Evolutionary conservation across 2,797 vertebrate species (phyloP).

Genomic region (Rhyacichthys aspro): DNA sequence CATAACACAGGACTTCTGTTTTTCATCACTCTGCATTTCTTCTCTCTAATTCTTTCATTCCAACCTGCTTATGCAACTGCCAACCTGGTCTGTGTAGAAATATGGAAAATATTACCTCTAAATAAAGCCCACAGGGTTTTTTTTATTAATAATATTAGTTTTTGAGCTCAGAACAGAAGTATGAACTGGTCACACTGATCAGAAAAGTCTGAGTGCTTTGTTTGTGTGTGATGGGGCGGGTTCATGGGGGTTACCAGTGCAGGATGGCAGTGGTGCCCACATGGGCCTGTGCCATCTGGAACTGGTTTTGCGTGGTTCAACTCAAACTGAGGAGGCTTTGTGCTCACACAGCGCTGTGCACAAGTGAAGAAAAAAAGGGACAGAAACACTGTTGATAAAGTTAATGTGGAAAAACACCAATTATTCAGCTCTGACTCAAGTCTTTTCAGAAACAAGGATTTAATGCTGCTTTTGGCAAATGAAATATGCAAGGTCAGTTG

Average conservation of each 20-base stretch:
- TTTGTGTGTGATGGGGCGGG: slow-evolving; percentile 2
- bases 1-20: slow-evolving; percentile 23
- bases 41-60: slow-evolving; percentile 15
- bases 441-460: neutral
- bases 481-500: neutral
- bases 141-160: slow-evolving; percentile 43
- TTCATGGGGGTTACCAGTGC: slow-evolving; percentile 19
- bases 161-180: slow-evolving; percentile 58
- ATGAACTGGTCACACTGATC: neutral
- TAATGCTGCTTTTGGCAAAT: slow-evolving; percentile 1
- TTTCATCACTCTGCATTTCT: slow-evolving; percentile 15
- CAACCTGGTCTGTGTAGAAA: slow-evolving; percentile 44
- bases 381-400: slow-evolving; percentile 26
- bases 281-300: slow-evolving; percentile 64
- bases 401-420: neutral
- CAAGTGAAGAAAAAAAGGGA: slow-evolving; percentile 30
- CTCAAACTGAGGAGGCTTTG: slow-evolving; percentile 58
- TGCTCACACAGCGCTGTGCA: slow-evolving; percentile 19
- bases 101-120: slow-evolving; percentile 52
- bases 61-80: slow-evolving; percentile 8
- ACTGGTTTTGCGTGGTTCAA: slow-evolving; percentile 46
- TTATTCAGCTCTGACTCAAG: neutral
- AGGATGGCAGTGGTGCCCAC: slow-evolving; percentile 57
- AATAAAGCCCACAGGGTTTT: slow-evolving; percentile 30
- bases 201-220: neutral